Evolutionary conservation across 2,888 invertebrate species (phyloP).

Genomic region (Agriopis leucophaearia): DNA sequence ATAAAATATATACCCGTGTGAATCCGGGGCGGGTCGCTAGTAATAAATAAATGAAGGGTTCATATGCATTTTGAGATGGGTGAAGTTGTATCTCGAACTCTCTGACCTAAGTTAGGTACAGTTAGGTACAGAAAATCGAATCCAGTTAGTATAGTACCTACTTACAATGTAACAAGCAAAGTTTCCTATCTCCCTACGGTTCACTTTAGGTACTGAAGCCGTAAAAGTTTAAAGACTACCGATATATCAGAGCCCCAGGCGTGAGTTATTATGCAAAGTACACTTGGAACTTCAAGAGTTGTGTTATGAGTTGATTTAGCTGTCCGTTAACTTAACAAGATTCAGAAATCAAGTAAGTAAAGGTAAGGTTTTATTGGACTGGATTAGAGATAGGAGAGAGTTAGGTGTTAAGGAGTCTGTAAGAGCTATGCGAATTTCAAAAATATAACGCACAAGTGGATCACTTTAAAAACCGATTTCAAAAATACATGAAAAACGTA

Average conservation of each 20-base stretch:
- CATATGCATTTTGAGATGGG: too few relatives aligned
- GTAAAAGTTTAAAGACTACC: conserved; percentile 32
- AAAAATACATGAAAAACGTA: too few relatives aligned
- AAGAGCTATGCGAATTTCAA: background rate
- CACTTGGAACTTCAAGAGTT: conserved; percentile 27
- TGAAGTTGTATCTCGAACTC: too few relatives aligned
- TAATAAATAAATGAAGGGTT: too few relatives aligned
- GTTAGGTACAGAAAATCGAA: background rate
- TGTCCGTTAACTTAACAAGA: conserved; percentile 24
- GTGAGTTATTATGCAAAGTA: conserved; percentile 34
- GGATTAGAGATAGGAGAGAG: background rate
- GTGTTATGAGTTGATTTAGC: conserved; percentile 24
- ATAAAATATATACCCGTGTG: too few relatives aligned
- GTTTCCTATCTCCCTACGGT: conserved; percentile 7
- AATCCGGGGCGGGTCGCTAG: too few relatives aligned
- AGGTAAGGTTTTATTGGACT: background rate
- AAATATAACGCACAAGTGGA: too few relatives aligned
- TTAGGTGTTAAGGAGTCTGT: background rate
- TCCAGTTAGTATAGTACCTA: background rate
- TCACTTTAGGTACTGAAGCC: conserved; percentile 8
- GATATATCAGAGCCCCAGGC: conserved; percentile 19
- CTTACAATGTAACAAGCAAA: conserved; percentile 3
- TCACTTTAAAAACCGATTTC: too few relatives aligned
- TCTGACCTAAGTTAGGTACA: background rate
- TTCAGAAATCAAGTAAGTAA: conserved; percentile 20